These are phyloP conservation scores for Zaprionus africanus DNA, from an alignment of 1,140 invertebrate genomes.

Conservation along the genomic window DNA sequence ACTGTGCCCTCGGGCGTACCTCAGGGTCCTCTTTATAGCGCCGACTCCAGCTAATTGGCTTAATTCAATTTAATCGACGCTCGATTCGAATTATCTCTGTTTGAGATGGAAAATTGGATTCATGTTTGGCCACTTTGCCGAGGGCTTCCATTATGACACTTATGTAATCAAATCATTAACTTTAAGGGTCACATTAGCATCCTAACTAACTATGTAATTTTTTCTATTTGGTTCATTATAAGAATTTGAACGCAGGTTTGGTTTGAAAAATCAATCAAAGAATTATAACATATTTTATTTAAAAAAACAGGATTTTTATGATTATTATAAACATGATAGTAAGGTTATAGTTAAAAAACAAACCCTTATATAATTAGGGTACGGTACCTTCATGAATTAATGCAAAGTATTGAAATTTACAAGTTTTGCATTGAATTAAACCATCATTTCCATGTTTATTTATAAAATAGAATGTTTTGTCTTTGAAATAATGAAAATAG, in stretches of 20 bases:
- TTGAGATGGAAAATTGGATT: constrained; percentile 31
- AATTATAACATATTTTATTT: neutral
- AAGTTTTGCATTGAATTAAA: no score
- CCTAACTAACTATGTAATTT: constrained; percentile 1
- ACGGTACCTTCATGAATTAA: no score
- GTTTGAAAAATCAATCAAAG: neutral
- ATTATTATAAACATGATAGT: no score
- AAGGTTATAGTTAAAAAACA: no score
- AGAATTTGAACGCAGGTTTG: neutral
- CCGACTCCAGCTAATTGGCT: constrained; percentile 44
- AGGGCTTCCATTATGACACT: neutral
- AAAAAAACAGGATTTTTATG: no score
- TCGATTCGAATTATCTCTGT: constrained; percentile 52
- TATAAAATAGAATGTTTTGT: no score
- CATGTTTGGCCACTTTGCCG: neutral
- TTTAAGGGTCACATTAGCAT: constrained; percentile 2
- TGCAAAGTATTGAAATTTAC: no score
- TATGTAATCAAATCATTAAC: constrained; percentile 24
- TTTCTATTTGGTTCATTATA: neutral
- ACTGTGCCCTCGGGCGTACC: constrained; percentile 1
- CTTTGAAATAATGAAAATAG: neutral
- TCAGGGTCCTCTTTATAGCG: constrained; percentile 42
- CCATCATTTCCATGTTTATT: no score
- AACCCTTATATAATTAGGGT: no score
- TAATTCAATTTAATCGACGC: constrained; percentile 54